Base-by-base conservation (phyloP, 2,888 invertebrate species). In the Sisyra nigra region DNA sequence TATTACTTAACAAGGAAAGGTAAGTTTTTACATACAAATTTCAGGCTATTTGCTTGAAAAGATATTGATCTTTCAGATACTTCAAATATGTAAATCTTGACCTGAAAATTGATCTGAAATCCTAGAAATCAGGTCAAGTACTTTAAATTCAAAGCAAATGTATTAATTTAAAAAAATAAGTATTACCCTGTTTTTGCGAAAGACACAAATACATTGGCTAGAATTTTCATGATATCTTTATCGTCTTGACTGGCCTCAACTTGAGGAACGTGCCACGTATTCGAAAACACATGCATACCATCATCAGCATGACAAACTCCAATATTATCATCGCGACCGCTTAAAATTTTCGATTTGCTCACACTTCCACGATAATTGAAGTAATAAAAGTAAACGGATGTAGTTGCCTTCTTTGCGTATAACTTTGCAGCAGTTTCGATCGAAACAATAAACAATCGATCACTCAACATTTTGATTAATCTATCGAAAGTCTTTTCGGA, bases 221-320 rank as follows among this genome's bases (percentile, higher is more conserved):
- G 60, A 1, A 59, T 50, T 9, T 70, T 58, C 3, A 60, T 59
- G 67, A 78, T 73, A 41, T 62, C 58, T n/a, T 52, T 50, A 48
- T 77, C 78, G 2, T 65, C 57, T 1, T 60, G 50, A 14, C 31
- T 38, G 1, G 60, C 58, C 13, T 56, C 55, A 2, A 18, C n/a
- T 37, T 17, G 15, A 3, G 58, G 54, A 7, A 61, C 55, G 47
- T 64, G 54, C 11, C 60, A 47, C 33, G 48, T 52, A 7, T 55
- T 57, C 14, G 66, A 65, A 50, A 73, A 61, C n/a, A 76, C 55
- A 35, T 67, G 65, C 11, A 67, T 49, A 1, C 71, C 62, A 49
- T 79, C 78, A 48, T 79, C 78, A 1, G 66, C 75, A 55, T 79
- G 78, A 48, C 71, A 65, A n/a, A 69, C 71, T 52, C 80, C 81